Conservation (phyloP, 2,113 vertebrate genomes). For the Elephas maximus region DNA sequence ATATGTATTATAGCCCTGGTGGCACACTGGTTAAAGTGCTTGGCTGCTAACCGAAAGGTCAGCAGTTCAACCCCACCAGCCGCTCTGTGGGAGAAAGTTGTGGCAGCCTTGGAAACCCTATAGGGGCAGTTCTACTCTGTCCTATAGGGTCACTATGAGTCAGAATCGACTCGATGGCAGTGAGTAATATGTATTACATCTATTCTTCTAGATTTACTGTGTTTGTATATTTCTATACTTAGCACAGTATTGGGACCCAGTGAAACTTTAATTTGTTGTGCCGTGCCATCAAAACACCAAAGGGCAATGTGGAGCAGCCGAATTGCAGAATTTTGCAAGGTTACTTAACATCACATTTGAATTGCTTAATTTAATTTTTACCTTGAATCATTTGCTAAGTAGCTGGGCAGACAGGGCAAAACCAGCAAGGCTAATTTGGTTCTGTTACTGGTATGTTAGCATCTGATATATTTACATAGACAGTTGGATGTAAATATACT, state of each 20-base stretch:
- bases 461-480: constrained; percentile 69
- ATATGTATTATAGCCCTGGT: too few species aligned
- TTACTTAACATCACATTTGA: constrained; percentile 79
- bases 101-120: too few species aligned
- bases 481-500: constrained; percentile 73
- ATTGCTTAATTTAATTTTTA: constrained; percentile 84
- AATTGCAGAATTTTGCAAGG: constrained; percentile 77
- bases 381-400: constrained; percentile 83
- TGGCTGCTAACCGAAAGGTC: too few species aligned
- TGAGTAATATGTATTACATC: neutral
- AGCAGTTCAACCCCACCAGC: too few species aligned
- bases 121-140: too few species aligned
- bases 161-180: too few species aligned
- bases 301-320: constrained; percentile 62
- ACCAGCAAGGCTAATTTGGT: constrained; percentile 77
- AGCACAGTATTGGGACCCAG: neutral
- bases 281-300: neutral
- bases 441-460: constrained; percentile 78
- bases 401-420: constrained; percentile 77
- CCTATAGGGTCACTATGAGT: too few species aligned
- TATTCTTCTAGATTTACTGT: neutral
- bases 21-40: too few species aligned
- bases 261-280: neutral
- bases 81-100: too few species aligned
- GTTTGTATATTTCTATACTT: neutral